phyloP scores from a whole-genome alignment of 1,140 invertebrate species.

The Atta colombica region DNA sequence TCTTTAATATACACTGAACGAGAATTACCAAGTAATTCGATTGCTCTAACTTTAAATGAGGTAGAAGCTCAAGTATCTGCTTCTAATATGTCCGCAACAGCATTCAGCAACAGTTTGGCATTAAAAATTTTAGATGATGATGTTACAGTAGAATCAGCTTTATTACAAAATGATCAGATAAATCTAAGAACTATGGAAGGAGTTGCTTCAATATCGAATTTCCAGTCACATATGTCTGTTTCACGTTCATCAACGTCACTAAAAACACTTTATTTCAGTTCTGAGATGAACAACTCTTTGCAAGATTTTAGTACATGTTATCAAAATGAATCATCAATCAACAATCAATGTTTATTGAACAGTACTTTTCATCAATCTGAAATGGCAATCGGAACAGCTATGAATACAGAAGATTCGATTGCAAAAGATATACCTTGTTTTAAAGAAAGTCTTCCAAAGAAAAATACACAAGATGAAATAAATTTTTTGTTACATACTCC shows the following conservation, averaged over 20 bases:
- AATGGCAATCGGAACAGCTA: not conserved
- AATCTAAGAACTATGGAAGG: not conserved
- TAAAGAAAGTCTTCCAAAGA: not conserved
- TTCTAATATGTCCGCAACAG: not conserved
- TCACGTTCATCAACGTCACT: slow-evolving; percentile 67
- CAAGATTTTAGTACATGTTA: slow-evolving; percentile 34
- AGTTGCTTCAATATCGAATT: slow-evolving; percentile 16
- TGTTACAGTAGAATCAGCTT: not conserved
- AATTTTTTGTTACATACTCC: not conserved
- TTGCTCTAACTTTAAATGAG: not conserved
- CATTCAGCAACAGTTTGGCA: not conserved
- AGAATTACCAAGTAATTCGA: slow-evolving; percentile 3
- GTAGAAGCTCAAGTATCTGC: not conserved
- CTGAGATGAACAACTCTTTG: slow-evolving; percentile 27
- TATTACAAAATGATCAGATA: not conserved
- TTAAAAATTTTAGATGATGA: not conserved
- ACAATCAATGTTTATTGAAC: slow-evolving; percentile 45
- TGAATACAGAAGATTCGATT: not conserved
- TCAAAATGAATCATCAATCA: slow-evolving; percentile 24
- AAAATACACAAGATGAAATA: not conserved
- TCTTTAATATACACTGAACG: not conserved
- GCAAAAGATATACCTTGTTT: not conserved
- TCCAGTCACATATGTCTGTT: not conserved
- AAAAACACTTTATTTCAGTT: slow-evolving; percentile 34
- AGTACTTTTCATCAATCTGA: slow-evolving; percentile 37